Evolutionary conservation across 2,113 vertebrate species (phyloP), one percentile per base, ranked within the genome.

Genomic region (Alethe diademata): DNA sequence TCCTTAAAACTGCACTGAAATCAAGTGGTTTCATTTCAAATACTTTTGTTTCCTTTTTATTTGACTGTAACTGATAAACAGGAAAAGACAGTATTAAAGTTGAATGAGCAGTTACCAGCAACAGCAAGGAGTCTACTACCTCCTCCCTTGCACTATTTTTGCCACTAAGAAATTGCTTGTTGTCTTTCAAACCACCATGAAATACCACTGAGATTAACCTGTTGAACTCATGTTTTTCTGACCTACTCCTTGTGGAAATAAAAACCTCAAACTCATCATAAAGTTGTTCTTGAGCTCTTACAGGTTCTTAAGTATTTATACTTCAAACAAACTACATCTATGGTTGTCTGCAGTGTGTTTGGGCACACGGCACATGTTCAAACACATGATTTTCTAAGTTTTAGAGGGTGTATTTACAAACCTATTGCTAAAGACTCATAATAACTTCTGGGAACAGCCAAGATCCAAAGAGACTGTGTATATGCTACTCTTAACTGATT

Each of bases 91-190:
- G 38, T 17, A 80, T 31, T 42, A 50, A 85, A 88, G 47, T 48
- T 57, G 61, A 96, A 93, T 48, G 57, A 91, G 70, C 19, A 82
- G 71, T 80, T 90, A 79, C 67, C 86, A 95, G 92, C 91, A 96
- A 69, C 88, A 83, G 75, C 71, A 15, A n/a, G 19, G 45, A 87
- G 35, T 60, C 45, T n/a, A 25, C 57, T 45, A 18, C 78, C 69
- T 93, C 83, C 88, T 90, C 78, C 82, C 74, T 93, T 93, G 79
- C 92, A 79, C 82, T 92, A 23, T 50, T 90, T 94, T n/a, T 78
- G 64, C 88, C 56, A 70, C 54, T 47, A 26, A 91, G 36, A 88
- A 90, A 78, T 64, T 57, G 70, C 66, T 74, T 57, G 11, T 10
- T 71, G 62, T 48, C 78, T 84, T 86, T 74, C 64, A 92, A 88